Evolutionary conservation across 2,888 invertebrate genomes (phyloP).

Genomic region (Amaurobius ferox): DNA sequence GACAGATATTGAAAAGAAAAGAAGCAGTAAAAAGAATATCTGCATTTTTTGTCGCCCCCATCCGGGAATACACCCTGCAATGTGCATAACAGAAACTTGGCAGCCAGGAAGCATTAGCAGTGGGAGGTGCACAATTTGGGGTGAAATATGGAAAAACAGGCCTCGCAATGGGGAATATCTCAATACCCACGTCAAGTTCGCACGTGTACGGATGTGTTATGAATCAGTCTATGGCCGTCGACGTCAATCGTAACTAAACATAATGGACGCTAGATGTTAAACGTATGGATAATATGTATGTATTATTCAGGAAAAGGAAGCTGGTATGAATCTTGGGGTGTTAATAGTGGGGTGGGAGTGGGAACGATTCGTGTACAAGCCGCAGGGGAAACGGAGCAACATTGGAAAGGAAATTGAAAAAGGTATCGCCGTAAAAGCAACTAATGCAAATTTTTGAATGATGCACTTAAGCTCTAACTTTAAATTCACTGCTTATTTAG

Average conservation of each 20-base stretch:
- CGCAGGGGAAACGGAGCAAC: not conserved
- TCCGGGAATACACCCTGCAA: slow-evolving; percentile 9
- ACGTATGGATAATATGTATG: not conserved
- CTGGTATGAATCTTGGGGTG: not conserved
- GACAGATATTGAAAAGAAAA: too few relatives aligned
- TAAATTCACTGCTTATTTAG: too few relatives aligned
- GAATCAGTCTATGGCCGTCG: not conserved
- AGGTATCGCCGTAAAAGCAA: too few relatives aligned
- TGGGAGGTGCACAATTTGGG: slow-evolving; percentile 5
- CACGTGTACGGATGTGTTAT: not conserved
- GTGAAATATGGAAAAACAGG: slow-evolving; percentile 14
- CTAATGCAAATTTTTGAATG: too few relatives aligned
- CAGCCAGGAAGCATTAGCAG: slow-evolving; percentile 26
- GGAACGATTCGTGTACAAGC: not conserved
- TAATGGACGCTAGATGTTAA: slow-evolving; percentile 2
- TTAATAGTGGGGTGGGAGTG: not conserved
- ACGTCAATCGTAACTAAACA: slow-evolving; percentile 11
- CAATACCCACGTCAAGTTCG: slow-evolving; percentile 7
- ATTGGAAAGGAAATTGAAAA: too few relatives aligned
- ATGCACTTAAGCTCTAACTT: too few relatives aligned
- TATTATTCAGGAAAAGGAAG: not conserved
- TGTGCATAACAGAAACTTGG: slow-evolving; percentile 7
- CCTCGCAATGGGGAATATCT: slow-evolving; percentile 3
- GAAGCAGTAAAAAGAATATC: too few relatives aligned
- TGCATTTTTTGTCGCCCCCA: not conserved